Base-by-base conservation (phyloP, 2,113 vertebrate genomes). In the Bambusicola thoracicus region DNA sequence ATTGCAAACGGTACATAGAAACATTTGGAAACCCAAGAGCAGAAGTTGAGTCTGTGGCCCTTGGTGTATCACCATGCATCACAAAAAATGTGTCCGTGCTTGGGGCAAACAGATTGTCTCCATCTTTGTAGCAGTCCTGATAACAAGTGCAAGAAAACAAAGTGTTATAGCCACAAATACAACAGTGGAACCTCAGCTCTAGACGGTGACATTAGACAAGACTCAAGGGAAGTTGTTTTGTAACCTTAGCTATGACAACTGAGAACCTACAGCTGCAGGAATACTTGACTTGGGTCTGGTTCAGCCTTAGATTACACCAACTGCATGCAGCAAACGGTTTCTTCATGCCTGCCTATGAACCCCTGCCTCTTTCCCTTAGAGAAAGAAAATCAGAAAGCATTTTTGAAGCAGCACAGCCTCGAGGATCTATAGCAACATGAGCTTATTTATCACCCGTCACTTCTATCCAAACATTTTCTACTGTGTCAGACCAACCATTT, bases 401-500 rank as follows among this genome's bases (percentile, higher is more conserved):
- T 91, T 95, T 85, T 85, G 43, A 30, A 89, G 70, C 65, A 61
- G 56, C 85, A 40, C 32, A 56, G 81, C 82, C 85, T 94, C 68
- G 36, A 94, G 82, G 90, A 94, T 81, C 80, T 91, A 70, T 36
- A 81, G 72, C 68, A 95, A 83, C 48, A 65, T 12, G 15, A 91
- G 36, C 82, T 92, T 96, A 90, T 94, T 94, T 95, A 94, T 94
- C 78, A 91, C 51, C 91, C 0, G 0, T 86, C 82, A 85, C 68
- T 85, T 90, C 73, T 81, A 90, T 12, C 17, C 73, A 95, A 95
- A 94, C 82, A 83, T 87, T 96, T 83, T 81, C 56, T 78, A 48
- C 65, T 20, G 63, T 92, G 61, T 81, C 87, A 90, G 61, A n/a
- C 41, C 61, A 95, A 72, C 56, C 85, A 89, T 94, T 91, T 93